Conservation (phyloP, 2,888 invertebrate species). For the Ophonus ardosiacus region DNA sequence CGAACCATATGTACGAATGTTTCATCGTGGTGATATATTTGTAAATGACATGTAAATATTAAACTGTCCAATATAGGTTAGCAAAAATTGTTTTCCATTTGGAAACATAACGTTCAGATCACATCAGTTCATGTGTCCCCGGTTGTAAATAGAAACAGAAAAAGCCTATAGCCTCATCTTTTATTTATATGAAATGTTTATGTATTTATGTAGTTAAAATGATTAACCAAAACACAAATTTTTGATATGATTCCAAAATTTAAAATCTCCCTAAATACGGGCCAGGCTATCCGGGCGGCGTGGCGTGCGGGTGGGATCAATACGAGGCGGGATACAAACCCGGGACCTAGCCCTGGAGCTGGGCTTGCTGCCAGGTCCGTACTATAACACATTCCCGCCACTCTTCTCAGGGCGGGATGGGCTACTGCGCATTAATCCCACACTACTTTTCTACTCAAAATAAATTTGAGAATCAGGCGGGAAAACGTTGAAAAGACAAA, state of each 20-base stretch:
- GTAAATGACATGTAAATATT: no score
- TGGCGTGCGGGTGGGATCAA: slow-evolving; percentile 49
- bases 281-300: slow-evolving; percentile 16
- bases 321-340: slow-evolving; percentile 51
- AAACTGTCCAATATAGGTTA: no score
- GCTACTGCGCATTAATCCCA: background rate
- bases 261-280: slow-evolving; percentile 13
- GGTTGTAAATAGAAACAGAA: no score
- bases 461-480: background rate
- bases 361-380: slow-evolving; percentile 23
- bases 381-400: background rate
- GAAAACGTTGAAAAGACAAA: background rate
- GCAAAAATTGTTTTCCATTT: no score
- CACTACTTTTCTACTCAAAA: background rate
- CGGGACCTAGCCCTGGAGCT: slow-evolving; percentile 45
- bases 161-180: no score
- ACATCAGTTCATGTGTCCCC: no score
- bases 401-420: background rate
- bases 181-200: background rate
- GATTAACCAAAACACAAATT: background rate
- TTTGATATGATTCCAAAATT: background rate
- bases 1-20: no score
- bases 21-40: no score
- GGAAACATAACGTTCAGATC: no score
- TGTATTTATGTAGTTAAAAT: background rate